phyloP scores from a whole-genome alignment of 2,797 vertebrate genomes.

The Silurus aristotelis region DNA sequence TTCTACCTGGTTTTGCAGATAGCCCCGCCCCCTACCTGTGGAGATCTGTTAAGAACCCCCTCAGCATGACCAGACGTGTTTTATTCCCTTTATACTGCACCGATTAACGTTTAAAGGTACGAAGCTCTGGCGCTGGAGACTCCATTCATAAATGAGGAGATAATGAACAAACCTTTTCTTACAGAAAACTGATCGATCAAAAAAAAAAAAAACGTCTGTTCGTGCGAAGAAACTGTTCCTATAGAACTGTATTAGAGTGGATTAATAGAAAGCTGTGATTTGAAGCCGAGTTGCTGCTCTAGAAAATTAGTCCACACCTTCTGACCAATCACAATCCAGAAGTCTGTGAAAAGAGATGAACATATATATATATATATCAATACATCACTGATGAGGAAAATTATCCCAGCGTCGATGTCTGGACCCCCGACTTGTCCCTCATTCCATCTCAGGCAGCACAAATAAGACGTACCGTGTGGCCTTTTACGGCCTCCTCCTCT shows the following conservation, averaged over 20 bases:
- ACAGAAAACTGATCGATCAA: background rate
- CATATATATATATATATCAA: too few species aligned
- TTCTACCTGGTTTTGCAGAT: background rate
- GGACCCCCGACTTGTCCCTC: background rate
- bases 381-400: background rate
- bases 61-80: background rate
- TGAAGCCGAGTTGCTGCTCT: background rate
- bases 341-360: too few species aligned
- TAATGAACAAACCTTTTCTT: background rate
- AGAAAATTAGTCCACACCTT: background rate
- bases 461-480: background rate
- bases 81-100: background rate
- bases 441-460: too few species aligned
- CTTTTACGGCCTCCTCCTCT: background rate
- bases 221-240: too few species aligned
- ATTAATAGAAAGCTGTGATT: background rate
- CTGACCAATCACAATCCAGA: background rate
- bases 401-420: background rate
- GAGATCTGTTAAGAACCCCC: background rate
- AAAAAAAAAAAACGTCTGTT: too few species aligned
- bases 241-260: too few species aligned
- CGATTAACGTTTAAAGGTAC: background rate
- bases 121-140: background rate
- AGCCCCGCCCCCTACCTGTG: background rate
- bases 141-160: background rate